These are phyloP conservation scores for Coelopa pilipes DNA, from an alignment of 2,888 invertebrate genomes.

Conservation along the genomic window DNA sequence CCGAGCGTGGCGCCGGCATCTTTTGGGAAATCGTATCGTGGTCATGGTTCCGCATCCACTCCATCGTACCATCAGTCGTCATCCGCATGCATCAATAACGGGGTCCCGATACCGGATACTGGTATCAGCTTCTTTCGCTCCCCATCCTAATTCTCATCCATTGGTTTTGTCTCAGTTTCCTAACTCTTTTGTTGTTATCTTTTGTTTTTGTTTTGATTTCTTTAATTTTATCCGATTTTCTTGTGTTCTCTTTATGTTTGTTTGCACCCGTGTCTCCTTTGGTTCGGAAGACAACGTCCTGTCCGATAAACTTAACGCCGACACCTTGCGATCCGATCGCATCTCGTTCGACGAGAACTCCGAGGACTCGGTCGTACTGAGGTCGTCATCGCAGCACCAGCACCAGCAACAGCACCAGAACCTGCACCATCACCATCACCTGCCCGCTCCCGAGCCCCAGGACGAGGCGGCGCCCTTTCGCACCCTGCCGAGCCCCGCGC, in stretches of 20 bases:
- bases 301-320: slow-evolving; percentile 44
- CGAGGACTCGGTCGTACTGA: neutral
- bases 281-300: slow-evolving; percentile 44
- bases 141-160: too few relatives aligned
- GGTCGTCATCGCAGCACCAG: neutral
- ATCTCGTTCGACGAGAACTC: slow-evolving; percentile 26
- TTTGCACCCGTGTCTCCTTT: slow-evolving; percentile 31
- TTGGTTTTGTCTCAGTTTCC: too few relatives aligned
- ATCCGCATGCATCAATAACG: too few relatives aligned
- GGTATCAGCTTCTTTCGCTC: too few relatives aligned
- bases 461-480: neutral
- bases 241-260: slow-evolving; percentile 32
- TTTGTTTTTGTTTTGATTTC: slow-evolving; percentile 26
- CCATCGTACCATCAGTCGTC: too few relatives aligned
- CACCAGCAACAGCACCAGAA: slow-evolving; percentile 39
- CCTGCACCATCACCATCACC: slow-evolving; percentile 21
- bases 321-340: slow-evolving; percentile 50
- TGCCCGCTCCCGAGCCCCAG: too few relatives aligned
- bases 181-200: neutral
- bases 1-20: neutral
- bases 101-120: too few relatives aligned
- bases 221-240: slow-evolving; percentile 28
- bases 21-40: neutral
- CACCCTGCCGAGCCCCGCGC: slow-evolving; percentile 24
- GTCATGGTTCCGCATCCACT: slow-evolving; percentile 9